Evolutionary conservation across 1,140 invertebrate genomes (phyloP).

Genomic region (Habropoda laboriosa): DNA sequence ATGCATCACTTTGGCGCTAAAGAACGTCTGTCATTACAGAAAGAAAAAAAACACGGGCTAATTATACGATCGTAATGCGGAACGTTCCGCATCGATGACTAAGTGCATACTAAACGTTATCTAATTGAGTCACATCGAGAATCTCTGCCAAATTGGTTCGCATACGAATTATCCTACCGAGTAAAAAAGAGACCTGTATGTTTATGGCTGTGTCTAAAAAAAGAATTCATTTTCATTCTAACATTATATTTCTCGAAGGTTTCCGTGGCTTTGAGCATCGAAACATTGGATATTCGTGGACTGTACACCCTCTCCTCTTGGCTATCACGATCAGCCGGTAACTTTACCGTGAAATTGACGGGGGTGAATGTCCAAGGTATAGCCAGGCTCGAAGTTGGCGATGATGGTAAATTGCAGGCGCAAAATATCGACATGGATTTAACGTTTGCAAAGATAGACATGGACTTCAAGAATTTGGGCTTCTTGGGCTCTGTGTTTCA

Average conservation of each 20-base stretch:
- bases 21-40: not conserved
- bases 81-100: slow-evolving; percentile 12
- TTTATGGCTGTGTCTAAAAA: not conserved
- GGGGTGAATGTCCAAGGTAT: slow-evolving; percentile 86
- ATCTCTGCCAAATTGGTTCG: slow-evolving; percentile 8
- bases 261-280: slow-evolving; percentile 85
- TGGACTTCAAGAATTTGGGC: slow-evolving; percentile 92
- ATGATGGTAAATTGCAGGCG: slow-evolving; percentile 88
- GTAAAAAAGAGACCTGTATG: not conserved
- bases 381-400: slow-evolving; percentile 86
- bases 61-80: slow-evolving; percentile 11
- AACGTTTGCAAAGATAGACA: slow-evolving; percentile 87
- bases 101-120: not conserved
- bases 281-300: slow-evolving; percentile 87
- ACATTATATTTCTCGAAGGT: slow-evolving; percentile 81
- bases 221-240: not conserved
- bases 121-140: not conserved
- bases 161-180: not conserved
- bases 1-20: not conserved
- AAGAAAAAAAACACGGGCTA: not conserved
- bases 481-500: slow-evolving; percentile 89
- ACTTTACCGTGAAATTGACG: slow-evolving; percentile 88
- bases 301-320: slow-evolving; percentile 87
- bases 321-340: slow-evolving; percentile 86
- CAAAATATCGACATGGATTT: slow-evolving; percentile 91